Evolutionary conservation across 1,140 invertebrate species (phyloP), one percentile per base, ranked within the genome.

Genomic region (Pseudomyrmex cubaensis): DNA sequence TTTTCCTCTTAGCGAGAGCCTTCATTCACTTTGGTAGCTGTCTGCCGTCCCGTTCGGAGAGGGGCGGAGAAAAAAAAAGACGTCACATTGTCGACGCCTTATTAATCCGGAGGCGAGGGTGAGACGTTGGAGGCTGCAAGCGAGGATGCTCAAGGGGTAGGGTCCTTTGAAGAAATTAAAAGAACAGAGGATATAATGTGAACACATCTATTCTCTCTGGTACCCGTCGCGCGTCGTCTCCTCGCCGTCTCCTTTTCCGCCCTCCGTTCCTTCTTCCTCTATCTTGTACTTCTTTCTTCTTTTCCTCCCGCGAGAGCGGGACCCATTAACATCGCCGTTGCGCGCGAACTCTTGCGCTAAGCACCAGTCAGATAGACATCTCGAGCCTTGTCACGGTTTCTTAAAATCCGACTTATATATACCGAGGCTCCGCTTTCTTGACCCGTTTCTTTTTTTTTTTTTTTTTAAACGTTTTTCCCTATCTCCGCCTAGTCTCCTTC

Each of bases 101-200:
- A 94, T 94, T 94, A 94, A 94, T 94, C 92, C 92, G 90, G 88
- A 88, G 82, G 83, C 89, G 88, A 87, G 88, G 83, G 89, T 61
- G 70, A 72, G 84, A 78, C 15, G n/a, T 12, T 12, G 57, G 64
- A 59, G 56, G n/a, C 54, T 70, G 82, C 62, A 50, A 78, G 76
- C 54, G 22, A 75, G 64, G 62, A 83, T 63, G 73, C 73, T 64
- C 48, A 8, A 66, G 61, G 57, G 86, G 82, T 83, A 69, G 88
- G 85, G 87, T 85, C 84, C 93, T 94, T 94, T 94, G 93, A 92
- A 94, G 93, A 94, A 94, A 94, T 94, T 94, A 94, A 94, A 94
- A 94, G 93, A 93, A 92, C 93, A 92, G 92, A 92, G 90, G 90
- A 93, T 92, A 92, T 94, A 94, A 94, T 93, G 93, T 91, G 93